Conservation (phyloP, 2,888 invertebrate species). For the Teleogryllus oceanicus region DNA sequence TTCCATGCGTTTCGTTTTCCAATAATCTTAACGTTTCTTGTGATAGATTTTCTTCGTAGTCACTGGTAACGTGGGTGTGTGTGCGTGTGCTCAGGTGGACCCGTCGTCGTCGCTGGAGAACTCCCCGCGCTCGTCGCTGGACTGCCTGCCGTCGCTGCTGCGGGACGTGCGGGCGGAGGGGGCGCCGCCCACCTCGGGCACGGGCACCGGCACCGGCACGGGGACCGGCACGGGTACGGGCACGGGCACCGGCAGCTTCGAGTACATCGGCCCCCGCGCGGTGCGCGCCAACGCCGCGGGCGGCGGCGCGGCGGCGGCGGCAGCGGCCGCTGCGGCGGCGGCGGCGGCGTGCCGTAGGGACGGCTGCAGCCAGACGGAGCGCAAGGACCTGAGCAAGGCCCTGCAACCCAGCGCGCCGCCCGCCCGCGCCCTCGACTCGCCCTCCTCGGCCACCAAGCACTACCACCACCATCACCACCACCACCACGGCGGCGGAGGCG, state of each 20-base stretch:
- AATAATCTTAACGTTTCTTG: not conserved
- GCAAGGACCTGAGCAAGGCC: slow-evolving; percentile 50
- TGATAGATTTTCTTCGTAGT: not conserved
- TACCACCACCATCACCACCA: slow-evolving; percentile 40
- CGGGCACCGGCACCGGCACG: slow-evolving; percentile 37
- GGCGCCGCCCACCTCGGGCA: slow-evolving; percentile 32
- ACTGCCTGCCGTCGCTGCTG: slow-evolving; percentile 50
- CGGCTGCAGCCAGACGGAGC: slow-evolving; percentile 64
- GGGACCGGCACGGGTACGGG: slow-evolving; percentile 20
- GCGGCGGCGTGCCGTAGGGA: slow-evolving; percentile 44
- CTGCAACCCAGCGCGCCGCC: slow-evolving; percentile 48
- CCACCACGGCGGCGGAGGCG: not conserved
- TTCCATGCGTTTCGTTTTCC: not conserved
- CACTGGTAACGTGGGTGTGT: no score
- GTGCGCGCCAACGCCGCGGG: slow-evolving; percentile 23
- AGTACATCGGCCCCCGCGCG: no score
- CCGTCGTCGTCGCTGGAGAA: slow-evolving; percentile 48
- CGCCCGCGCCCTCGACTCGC: slow-evolving; percentile 52
- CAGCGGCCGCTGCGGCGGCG: not conserved
- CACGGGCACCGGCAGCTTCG: no score
- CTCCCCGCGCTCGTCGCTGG: slow-evolving; percentile 51
- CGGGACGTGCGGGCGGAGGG: slow-evolving; percentile 38
- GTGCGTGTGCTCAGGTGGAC: slow-evolving; percentile 41
- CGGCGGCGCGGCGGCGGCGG: slow-evolving; percentile 4
- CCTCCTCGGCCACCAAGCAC: slow-evolving; percentile 52